Evolutionary conservation across 2,113 vertebrate genomes (phyloP).

Genomic region (Vidua macroura): DNA sequence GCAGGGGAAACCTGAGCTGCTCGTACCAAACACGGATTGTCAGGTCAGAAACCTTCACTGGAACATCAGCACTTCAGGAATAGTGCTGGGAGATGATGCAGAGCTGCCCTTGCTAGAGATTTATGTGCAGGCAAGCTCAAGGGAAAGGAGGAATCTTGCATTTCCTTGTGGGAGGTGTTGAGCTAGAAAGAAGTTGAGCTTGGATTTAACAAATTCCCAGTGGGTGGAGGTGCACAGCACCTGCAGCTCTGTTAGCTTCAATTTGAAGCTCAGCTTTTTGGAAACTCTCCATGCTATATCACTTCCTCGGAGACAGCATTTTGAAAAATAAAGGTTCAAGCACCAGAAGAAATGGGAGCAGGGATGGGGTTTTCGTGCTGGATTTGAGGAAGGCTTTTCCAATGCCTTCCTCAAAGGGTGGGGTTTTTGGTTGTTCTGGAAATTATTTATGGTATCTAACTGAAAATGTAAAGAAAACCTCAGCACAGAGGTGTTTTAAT

Average conservation of each 20-base stretch:
- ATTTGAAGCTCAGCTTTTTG: neutral
- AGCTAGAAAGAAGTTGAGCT: neutral
- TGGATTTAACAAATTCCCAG: neutral
- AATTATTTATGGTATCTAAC: neutral
- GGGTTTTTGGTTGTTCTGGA: neutral
- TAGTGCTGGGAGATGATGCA: neutral
- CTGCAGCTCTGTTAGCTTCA: constrained; percentile 1
- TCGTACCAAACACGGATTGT: fast-evolving
- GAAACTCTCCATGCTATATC: neutral
- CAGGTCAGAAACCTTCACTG: neutral
- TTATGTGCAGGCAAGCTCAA: neutral
- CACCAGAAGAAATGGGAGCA: neutral
- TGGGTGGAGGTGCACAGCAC: constrained; percentile 14
- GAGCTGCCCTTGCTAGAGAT: neutral
- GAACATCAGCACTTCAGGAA: neutral
- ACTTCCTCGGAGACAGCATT: neutral
- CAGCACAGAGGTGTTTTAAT: neutral
- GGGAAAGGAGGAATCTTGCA: neutral
- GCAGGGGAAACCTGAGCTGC: neutral
- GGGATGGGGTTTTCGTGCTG: neutral
- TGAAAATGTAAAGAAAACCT: neutral
- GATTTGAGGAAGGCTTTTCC: neutral
- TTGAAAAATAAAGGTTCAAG: neutral
- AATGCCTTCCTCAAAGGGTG: neutral
- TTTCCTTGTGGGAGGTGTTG: constrained; percentile 32